These are phyloP conservation scores for Amblyopsis rosae DNA, from an alignment of 2,113 vertebrate species.

Conservation along the genomic window DNA sequence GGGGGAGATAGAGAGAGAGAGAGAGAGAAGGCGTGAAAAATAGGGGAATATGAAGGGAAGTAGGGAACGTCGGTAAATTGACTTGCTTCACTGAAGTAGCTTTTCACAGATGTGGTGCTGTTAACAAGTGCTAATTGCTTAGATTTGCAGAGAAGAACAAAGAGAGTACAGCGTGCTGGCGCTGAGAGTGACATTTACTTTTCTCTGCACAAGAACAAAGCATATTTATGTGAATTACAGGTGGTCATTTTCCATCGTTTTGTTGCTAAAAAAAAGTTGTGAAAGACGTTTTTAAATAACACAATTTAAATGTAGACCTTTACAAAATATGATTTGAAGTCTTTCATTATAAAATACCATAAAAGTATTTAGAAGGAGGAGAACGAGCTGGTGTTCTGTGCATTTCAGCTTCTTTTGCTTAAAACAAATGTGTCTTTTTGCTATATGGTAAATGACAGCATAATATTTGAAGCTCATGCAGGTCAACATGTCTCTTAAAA, in stretches of 20 bases:
- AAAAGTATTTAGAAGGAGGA: no score
- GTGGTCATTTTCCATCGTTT: conserved; percentile 54
- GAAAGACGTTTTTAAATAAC: conserved; percentile 50
- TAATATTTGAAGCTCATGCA: no score
- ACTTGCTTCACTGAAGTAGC: conserved; percentile 33
- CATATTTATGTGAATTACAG: conserved; percentile 55
- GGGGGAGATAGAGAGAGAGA: not conserved
- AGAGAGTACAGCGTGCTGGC: conserved; percentile 58
- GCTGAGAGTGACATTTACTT: conserved; percentile 64
- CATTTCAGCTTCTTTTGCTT: conserved; percentile 6
- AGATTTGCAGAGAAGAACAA: conserved; percentile 55
- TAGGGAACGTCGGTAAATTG: conserved; percentile 43
- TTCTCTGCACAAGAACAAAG: conserved; percentile 61
- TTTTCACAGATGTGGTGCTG: conserved; percentile 50
- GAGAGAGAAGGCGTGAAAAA: conserved; percentile 18
- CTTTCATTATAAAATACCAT: not conserved
- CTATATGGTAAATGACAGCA: no score
- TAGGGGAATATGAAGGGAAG: conserved; percentile 20
- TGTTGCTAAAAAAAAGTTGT: conserved; percentile 30
- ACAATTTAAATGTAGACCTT: conserved; percentile 17
- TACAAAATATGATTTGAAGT: not conserved
- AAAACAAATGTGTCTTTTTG: not conserved
- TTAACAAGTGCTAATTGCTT: conserved; percentile 68
- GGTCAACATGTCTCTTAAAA: not conserved
- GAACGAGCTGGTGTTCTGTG: not conserved